Evolutionary conservation across 2,113 vertebrate genomes (phyloP).

Genomic region (Heterocephalus glaber): DNA sequence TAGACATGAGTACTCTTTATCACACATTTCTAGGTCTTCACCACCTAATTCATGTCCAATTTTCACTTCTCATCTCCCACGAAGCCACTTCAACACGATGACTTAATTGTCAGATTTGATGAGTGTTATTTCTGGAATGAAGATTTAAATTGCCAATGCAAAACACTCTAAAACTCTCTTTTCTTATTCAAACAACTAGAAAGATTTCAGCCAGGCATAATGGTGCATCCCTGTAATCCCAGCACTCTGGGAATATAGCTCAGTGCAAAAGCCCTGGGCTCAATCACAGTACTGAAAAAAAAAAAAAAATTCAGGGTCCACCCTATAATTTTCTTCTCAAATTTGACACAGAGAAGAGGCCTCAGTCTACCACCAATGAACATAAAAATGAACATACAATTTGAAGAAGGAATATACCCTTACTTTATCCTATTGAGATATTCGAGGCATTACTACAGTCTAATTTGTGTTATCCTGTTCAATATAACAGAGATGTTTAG

Average conservation of each 20-base stretch:
- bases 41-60: neutral
- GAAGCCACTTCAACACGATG: neutral
- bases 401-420: neutral
- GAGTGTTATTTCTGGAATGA: neutral
- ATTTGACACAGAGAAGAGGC: neutral
- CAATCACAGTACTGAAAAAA: neutral
- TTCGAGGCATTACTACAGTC: neutral
- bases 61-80: neutral
- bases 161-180: neutral
- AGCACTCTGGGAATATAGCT: neutral
- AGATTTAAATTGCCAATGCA: neutral
- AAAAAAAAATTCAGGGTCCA: neutral
- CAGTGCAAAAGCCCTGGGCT: neutral
- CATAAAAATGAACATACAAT: neutral
- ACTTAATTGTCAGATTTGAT: neutral
- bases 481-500: neutral
- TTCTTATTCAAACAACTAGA: neutral
- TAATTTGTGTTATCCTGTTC: neutral
- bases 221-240: neutral
- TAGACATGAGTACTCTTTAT: neutral
- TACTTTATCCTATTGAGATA: neutral
- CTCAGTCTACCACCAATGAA: neutral
- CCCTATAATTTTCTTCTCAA: neutral
- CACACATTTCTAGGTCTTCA: neutral
- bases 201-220: neutral